Conservation (phyloP, 2,113 vertebrate genomes). For the Apodemus speciosus region DNA sequence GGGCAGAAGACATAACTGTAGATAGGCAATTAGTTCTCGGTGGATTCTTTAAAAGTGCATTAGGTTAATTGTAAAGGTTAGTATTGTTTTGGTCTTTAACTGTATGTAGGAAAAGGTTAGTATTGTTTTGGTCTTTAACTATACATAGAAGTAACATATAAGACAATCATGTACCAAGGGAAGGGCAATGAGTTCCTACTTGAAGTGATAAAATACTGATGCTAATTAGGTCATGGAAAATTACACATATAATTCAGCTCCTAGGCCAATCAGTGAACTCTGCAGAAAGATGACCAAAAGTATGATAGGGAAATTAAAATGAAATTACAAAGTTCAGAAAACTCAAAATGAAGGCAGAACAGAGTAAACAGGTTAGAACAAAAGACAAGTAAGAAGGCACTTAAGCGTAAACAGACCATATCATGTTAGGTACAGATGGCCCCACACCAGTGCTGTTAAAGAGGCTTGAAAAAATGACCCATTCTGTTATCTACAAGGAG, state of each 20-base stretch:
- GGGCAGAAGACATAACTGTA: neutral
- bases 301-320: neutral
- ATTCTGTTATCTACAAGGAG: neutral
- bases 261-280: neutral
- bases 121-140: neutral
- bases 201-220: neutral
- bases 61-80: neutral
- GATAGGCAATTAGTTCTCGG: too few species aligned
- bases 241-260: neutral
- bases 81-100: neutral
- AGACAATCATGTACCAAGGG: neutral
- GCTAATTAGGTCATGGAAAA: neutral
- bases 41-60: neutral
- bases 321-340: neutral
- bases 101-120: too few species aligned
- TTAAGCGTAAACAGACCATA: neutral
- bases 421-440: neutral
- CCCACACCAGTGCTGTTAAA: neutral
- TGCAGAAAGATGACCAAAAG: neutral
- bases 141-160: neutral
- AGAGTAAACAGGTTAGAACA: slow-evolving; percentile 18
- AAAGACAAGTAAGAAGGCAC: neutral
- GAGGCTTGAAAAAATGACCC: neutral
- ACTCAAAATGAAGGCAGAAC: neutral
- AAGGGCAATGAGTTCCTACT: neutral